Evolutionary conservation across 2,888 invertebrate genomes (phyloP).

Genomic region (Oxyscelio sp.): DNA sequence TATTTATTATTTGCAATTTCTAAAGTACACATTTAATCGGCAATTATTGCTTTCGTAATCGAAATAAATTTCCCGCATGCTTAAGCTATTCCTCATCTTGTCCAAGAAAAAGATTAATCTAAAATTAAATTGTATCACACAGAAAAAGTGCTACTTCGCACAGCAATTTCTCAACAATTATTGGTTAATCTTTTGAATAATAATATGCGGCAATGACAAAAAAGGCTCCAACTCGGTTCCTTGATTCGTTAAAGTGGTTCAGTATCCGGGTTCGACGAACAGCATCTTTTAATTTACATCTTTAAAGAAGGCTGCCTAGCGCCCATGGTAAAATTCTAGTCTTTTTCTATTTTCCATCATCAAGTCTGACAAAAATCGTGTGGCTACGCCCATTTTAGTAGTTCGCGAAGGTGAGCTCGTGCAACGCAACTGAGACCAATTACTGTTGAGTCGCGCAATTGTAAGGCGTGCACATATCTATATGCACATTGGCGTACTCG

Average conservation of each 20-base stretch:
- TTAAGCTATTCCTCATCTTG: not conserved
- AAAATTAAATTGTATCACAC: constrained; percentile 14
- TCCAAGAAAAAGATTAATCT: constrained; percentile 21
- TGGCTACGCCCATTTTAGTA: constrained; percentile 60
- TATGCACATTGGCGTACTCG: constrained; percentile 40
- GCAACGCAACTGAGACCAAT: constrained; percentile 67
- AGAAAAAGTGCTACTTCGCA: constrained; percentile 47
- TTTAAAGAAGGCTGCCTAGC: constrained; percentile 30
- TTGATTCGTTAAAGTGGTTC: constrained; percentile 62
- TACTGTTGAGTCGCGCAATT: constrained; percentile 63
- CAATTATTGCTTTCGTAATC: too few relatives aligned
- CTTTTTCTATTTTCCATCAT: constrained; percentile 59
- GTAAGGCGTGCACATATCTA: constrained; percentile 66
- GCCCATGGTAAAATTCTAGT: constrained; percentile 16
- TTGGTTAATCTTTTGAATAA: constrained; percentile 56
- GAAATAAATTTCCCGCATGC: constrained; percentile 11
- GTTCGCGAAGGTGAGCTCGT: constrained; percentile 37
- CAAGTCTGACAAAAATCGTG: constrained; percentile 44
- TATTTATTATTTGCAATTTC: too few relatives aligned
- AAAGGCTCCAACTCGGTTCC: constrained; percentile 50
- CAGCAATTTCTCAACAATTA: constrained; percentile 60
- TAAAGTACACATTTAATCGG: too few relatives aligned
- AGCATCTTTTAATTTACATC: constrained; percentile 51
- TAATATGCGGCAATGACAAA: constrained; percentile 49
- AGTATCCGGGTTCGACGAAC: constrained; percentile 54